A percentile compares a stretch with the other conserved stretches of the same genome.
Evolutionary conservation across 2,797 vertebrate species (phyloP).

Genomic region (Ciconia nigra): DNA sequence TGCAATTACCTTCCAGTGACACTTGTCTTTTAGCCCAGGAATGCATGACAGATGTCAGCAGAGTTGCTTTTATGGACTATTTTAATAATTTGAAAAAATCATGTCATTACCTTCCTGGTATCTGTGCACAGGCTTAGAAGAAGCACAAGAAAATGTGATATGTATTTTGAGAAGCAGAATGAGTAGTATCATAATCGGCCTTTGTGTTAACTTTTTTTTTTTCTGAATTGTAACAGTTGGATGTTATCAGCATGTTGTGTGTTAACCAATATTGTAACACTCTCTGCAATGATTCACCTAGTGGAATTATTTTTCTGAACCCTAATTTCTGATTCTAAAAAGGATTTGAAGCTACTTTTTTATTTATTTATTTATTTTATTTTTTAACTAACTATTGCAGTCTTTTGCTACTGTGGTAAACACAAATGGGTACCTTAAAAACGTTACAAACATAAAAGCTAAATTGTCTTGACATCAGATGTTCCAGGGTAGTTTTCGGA

Average conservation of each 20-base stretch:
- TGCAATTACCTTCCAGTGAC: neutral
- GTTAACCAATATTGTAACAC: neutral
- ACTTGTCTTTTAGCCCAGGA: neutral
- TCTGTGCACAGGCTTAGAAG: neutral
- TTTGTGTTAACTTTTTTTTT: neutral
- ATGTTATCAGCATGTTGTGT: neutral
- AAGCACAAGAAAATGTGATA: neutral
- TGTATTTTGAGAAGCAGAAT: neutral
- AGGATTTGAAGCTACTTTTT: neutral
- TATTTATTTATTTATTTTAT: fast-evolving
- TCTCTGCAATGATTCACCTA: neutral
- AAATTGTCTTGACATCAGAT: neutral
- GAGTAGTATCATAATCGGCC: neutral
- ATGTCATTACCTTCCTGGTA: neutral
- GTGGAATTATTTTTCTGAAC: neutral
- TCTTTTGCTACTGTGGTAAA: neutral
- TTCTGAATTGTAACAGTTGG: neutral
- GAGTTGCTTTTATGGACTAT: neutral
- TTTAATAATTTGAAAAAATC: neutral
- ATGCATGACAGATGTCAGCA: neutral
- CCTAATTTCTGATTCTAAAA: neutral
- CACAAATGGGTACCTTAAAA: neutral
- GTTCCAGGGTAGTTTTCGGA: neutral
- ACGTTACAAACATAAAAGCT: neutral
- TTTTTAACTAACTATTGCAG: neutral